phyloP scores from a whole-genome alignment of 2,113 vertebrate genomes.

The Oreochromis aureus region DNA sequence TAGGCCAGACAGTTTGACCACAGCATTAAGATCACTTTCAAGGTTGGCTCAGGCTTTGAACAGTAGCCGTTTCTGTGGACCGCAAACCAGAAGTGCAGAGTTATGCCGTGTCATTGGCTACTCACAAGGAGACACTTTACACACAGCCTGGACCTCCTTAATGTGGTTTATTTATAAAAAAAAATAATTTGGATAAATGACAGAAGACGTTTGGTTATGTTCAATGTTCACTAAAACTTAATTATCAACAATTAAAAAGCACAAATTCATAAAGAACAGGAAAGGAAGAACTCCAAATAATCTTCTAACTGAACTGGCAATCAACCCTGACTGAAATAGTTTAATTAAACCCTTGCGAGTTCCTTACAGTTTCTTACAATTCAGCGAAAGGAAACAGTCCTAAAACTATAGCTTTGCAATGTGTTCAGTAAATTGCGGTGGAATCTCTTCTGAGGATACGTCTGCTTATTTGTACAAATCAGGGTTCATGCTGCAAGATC shows the following conservation, averaged over 20 bases:
- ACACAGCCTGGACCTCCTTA: neutral
- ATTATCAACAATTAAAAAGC: neutral
- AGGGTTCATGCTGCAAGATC: conserved; percentile 19
- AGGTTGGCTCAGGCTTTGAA: conserved; percentile 9
- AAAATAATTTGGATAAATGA: neutral
- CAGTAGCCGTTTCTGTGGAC: conserved; percentile 19
- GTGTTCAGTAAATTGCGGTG: neutral
- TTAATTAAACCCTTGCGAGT: neutral
- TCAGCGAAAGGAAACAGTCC: neutral
- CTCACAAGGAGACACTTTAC: neutral
- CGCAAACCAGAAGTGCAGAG: neutral
- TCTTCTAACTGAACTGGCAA: neutral
- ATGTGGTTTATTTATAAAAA: neutral
- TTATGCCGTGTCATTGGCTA: neutral
- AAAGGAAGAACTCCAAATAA: neutral
- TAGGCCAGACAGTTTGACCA: conserved; percentile 4
- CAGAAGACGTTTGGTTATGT: neutral
- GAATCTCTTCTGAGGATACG: neutral
- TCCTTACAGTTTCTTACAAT: neutral
- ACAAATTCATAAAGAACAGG: neutral
- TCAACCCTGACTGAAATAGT: neutral
- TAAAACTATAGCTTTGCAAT: neutral
- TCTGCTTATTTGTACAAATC: conserved; percentile 56
- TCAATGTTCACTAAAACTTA: neutral
- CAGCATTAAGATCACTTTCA: neutral